A percentile compares a stretch with the other conserved stretches of the same genome.
These are phyloP conservation scores for Lithophane ornitopus DNA, from an alignment of 2,888 invertebrate species.

Conservation along the genomic window DNA sequence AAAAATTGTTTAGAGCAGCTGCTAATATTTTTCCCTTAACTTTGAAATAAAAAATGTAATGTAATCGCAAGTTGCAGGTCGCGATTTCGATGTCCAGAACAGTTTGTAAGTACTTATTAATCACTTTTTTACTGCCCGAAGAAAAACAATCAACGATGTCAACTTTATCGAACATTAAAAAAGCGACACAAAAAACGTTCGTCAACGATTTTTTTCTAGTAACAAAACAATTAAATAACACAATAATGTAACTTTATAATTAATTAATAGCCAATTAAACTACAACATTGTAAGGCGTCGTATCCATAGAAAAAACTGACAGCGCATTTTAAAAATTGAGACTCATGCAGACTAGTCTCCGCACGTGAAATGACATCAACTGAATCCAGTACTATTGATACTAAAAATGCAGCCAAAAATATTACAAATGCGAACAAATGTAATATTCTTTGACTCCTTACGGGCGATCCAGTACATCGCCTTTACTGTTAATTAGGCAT, in stretches of 20 bases:
- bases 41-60: conserved; percentile 88
- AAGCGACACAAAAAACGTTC: conserved; percentile 61
- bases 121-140: conserved; percentile 53
- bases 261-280: conserved; percentile 84
- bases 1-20: neutral
- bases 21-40: conserved; percentile 58
- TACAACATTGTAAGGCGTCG: conserved; percentile 75
- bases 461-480: conserved; percentile 68
- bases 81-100: conserved; percentile 70
- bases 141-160: conserved; percentile 24
- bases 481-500: conserved; percentile 83
- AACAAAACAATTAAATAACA: conserved; percentile 82
- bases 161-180: conserved; percentile 54
- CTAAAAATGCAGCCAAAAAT: conserved; percentile 74
- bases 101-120: conserved; percentile 44
- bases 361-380: conserved; percentile 74
- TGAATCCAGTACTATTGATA: conserved; percentile 88
- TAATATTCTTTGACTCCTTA: conserved; percentile 62
- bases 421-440: conserved; percentile 65
- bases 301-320: conserved; percentile 85
- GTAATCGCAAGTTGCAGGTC: conserved; percentile 82
- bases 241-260: conserved; percentile 77
- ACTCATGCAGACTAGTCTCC: conserved; percentile 53
- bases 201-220: conserved; percentile 80
- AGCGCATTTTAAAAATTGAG: conserved; percentile 80